phyloP scores from a whole-genome alignment of 2,888 invertebrate species.

The Agapetus fuscipes region DNA sequence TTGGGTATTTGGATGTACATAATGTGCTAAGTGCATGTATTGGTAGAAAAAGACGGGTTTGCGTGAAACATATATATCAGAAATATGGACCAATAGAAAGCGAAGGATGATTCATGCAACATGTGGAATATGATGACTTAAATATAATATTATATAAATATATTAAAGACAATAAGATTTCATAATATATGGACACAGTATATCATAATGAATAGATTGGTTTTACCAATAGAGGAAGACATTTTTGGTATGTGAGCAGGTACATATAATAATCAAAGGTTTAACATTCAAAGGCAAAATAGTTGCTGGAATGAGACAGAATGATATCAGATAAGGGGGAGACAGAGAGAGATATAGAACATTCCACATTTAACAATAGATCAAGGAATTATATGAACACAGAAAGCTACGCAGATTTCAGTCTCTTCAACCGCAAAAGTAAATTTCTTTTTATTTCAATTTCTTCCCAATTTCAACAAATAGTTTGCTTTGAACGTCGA shows the following conservation, averaged over 20 bases:
- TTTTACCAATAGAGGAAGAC: conserved; percentile 2
- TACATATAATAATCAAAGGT: conserved; percentile 4
- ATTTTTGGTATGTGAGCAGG: conserved; percentile 1
- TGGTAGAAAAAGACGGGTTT: too few species aligned
- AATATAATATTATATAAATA: conserved; percentile 7
- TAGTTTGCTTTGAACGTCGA: conserved; percentile 19
- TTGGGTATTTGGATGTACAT: too few species aligned
- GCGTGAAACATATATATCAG: too few species aligned
- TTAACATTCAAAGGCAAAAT: conserved; percentile 21
- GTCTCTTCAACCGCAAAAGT: not conserved
- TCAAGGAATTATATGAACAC: conserved; percentile 1
- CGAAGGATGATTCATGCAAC: conserved; percentile 12
- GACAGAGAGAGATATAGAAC: conserved; percentile 12
- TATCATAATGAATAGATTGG: not conserved
- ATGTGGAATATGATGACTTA: conserved; percentile 12
- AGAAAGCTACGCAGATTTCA: conserved; percentile 1
- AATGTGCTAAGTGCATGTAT: too few species aligned
- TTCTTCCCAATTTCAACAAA: conserved; percentile 13
- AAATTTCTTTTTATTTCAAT: not conserved
- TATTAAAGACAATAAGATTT: not conserved
- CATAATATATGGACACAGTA: conserved; percentile 5
- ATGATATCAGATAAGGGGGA: not conserved
- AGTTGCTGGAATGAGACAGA: conserved; percentile 17
- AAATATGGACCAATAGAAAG: conserved; percentile 19
- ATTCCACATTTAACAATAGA: conserved; percentile 11